A percentile compares a stretch with the other conserved stretches of the same genome.
Conservation (phyloP, 64 coral and sea anemone species). For the Montipora cactus region DNA sequence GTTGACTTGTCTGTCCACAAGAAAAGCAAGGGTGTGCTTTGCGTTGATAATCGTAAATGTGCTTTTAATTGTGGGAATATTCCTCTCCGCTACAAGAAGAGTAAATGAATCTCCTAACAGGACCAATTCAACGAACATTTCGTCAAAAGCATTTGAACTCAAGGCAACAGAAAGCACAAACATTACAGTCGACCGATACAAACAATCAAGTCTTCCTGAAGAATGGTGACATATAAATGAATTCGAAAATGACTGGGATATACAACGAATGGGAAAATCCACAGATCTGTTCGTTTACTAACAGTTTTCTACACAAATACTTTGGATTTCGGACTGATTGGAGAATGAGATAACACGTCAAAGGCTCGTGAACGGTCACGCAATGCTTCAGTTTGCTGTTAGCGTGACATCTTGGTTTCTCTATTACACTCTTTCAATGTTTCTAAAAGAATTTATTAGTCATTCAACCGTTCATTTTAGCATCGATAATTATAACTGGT, state of each 20-base stretch:
- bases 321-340: too few species aligned
- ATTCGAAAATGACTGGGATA: background rate
- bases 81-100: conserved; percentile 2
- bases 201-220: background rate
- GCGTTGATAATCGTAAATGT: background rate
- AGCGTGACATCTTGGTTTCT: background rate
- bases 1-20: background rate
- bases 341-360: too few species aligned
- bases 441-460: background rate
- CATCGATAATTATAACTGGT: too few species aligned
- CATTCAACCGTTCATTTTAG: background rate
- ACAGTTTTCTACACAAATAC: too few species aligned
- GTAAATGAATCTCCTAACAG: background rate
- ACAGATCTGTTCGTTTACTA: conserved; percentile 4
- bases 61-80: conserved; percentile 12
- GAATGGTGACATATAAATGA: conserved; percentile 8
- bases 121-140: background rate
- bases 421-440: background rate
- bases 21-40: background rate
- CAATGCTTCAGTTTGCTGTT: too few species aligned
- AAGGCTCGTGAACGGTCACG: too few species aligned
- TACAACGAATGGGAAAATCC: background rate
- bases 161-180: background rate
- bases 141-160: background rate
- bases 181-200: background rate